Base-by-base conservation (phyloP, 2,113 vertebrate species). In the Anolis carolinensis region DNA sequence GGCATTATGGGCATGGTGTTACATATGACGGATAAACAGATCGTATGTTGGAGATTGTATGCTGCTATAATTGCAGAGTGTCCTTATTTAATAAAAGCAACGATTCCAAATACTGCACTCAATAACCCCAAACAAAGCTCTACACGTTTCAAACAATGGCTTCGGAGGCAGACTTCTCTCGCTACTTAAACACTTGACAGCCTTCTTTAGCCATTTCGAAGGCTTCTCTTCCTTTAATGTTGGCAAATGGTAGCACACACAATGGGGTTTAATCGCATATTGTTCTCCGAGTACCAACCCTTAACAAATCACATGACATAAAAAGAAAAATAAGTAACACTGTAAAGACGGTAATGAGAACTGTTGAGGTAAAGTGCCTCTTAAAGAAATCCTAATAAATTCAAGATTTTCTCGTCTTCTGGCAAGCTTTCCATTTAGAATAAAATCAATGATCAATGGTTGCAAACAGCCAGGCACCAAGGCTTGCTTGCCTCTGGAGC, bases 401-500 rank as follows among this genome's bases (percentile, higher is more conserved):
- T 97, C 96, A 96, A 96, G 97, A 97, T 97, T 97, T 91, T 95
- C 96, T 96, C 95, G 97, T 97, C 97, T 98, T 97, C 96, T 96
- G 96, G 97, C 97, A 97, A 96, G 96, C 96, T 96, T 97, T 97
- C 97, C 96, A 97, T 98, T 98, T 98, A 97, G 97, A 97, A 96
- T 96, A 96, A 97, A 98, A 98, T 97, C 97, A 97, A 96, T 98
- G 98, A 99, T 99, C 98, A 98, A 99, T 98, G 98, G 95, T 95
- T 97, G 97, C 97, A 97, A 97, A 96, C 97, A 96, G 97, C 95
- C 96, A 86, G 78, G 95, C 95, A 95, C 95, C 91, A 68, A 93
- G 93, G 95, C 92, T 94, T 88, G 93, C 95, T 93, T 92, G 96
- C 96, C 95, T 96, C 95, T 92, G 62, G 96, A 96, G 96, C 96